Evolutionary conservation across 2,113 vertebrate genomes (phyloP), one percentile per base, ranked within the genome.

Genomic region (Paratilapia polleni): DNA sequence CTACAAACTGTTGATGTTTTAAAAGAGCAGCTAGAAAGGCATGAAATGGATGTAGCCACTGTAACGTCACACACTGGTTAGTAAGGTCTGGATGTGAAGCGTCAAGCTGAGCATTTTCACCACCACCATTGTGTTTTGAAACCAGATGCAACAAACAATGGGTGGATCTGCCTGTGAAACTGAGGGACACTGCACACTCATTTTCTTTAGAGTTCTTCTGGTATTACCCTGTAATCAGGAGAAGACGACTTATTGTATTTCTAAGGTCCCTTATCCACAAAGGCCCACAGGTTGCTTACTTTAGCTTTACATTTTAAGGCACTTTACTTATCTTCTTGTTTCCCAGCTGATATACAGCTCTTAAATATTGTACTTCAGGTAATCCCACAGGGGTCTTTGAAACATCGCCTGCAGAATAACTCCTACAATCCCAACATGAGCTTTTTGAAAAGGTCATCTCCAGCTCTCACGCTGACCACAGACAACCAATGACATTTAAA

Each of bases 391-490:
- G 36, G 52, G 74, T 2, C 15, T n/a, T 83, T 58, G 41, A 60
- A 77, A 34, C 28, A 24, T 6, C 20, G n/a, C 61, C 47, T 57
- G 12, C 15, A 36, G 36, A 64, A 58, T 24, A 43, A 52, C 20
- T 64, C 28, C 66, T 20, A 6, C 52, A 66, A 76, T 77, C 78
- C 75, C 75, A 41, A 59, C 9, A 26, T 54, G 36, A 79, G 52
- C 52, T 85, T 78, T 80, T 36, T 38, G 10, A 54, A 88, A 81
- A 91, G 86, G 82, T 81, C 83, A 76, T 28, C 20, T 36, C 34
- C 0, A 6, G 63, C 47, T 79, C 34, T 66, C 59, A 49, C 52
- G 26, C 59, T 85, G 73, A 77, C 87, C 43, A 80, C 59, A 61
- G 20, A 60, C 54, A 62, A 31, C 52, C 79, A 22, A 3, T 77